Evolutionary conservation across 2,797 vertebrate genomes (phyloP), one percentile per base, ranked within the genome.

Genomic region (Sphaeramia orbicularis): DNA sequence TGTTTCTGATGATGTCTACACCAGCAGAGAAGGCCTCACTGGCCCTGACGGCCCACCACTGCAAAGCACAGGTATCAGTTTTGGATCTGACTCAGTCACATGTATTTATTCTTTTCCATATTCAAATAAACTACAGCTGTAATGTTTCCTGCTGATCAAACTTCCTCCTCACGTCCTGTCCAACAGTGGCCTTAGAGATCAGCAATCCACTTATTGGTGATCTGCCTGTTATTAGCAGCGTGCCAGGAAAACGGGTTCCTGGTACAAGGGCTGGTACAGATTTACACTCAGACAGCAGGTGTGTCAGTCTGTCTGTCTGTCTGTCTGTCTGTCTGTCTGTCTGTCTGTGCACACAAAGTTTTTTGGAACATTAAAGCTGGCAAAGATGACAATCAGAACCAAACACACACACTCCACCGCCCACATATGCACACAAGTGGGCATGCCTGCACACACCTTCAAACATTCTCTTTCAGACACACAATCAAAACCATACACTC

Each of bases 311-410:
- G 63, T 47, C 21, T 24, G 21, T 24, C 21, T 45, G 44, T 59
- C 74, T 78, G 52, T 53, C 45, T 61, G 63, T 47, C n/a, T 74
- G 74, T 71, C 75, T 45, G 44, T 58, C 74, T 78, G 52, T 53
- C 45, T 61, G 63, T 47, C 30, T 32, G 7, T 32, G 30, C 30
- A 51, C 19, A 42, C 61, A 59, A 73, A 24, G 24, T 5, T 7
- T 56, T 63, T 61, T 40, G 36, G 30, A 58, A 47, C 50, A 11
- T 47, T 24, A 58, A 66, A 27, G 53, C 60, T 24, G 52, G 7
- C 11, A 38, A 47, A 65, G 43, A 48, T 40, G 24, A 43, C 13
- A 50, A 55, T 10, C 48, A 48, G 44, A 48, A 19, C 14, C 16
- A 55, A 2, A 59, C 10, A 27, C 11, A 45, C 16, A 5, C 16